phyloP scores from a whole-genome alignment of 2,797 vertebrate species.

The Onychomys leucogaster region DNA sequence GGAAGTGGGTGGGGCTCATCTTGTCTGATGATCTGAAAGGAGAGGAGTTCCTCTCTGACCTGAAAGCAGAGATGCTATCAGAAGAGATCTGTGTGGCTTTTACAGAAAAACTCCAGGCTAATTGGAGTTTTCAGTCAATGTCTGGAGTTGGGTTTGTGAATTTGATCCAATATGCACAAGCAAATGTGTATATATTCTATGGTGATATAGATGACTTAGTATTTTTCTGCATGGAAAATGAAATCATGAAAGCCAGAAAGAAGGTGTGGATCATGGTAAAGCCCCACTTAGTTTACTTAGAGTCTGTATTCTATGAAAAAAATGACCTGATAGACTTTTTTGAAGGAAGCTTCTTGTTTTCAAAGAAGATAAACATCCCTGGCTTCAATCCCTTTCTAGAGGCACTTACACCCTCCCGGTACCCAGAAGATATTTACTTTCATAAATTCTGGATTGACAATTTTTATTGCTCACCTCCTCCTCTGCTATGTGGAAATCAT shows the following conservation, averaged over 20 bases:
- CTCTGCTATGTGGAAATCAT: not conserved
- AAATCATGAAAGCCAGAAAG: accelerated
- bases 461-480: not conserved
- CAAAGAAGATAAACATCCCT: not conserved
- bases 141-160: no score
- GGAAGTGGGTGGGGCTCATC: not conserved
- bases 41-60: not conserved
- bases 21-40: slow-evolving; percentile 14
- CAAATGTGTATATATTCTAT: not conserved
- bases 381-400: not conserved
- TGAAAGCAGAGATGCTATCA: not conserved
- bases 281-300: not conserved
- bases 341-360: not conserved
- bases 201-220: not conserved
- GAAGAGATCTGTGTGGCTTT: slow-evolving; percentile 6
- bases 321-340: not conserved
- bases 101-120: not conserved
- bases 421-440: not conserved
- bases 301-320: not conserved
- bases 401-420: not conserved
- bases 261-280: not conserved
- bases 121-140: not conserved
- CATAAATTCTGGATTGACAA: not conserved
- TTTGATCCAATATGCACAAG: not conserved
- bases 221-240: not conserved